phyloP scores from a whole-genome alignment of 2,888 invertebrate species.

The Dendrolimus pini region DNA sequence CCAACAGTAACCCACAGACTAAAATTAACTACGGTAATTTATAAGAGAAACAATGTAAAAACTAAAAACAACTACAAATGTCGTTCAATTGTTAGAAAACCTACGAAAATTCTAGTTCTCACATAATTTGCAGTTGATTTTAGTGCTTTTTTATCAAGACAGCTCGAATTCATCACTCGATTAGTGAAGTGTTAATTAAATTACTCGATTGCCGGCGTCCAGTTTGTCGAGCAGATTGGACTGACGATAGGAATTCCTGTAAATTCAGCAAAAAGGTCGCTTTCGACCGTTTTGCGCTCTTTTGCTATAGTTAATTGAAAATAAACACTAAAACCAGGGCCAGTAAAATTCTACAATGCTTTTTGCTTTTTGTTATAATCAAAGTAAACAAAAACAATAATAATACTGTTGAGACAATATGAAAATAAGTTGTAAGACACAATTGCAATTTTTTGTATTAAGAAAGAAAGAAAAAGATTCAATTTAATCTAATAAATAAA shows the following conservation, averaged over 20 bases:
- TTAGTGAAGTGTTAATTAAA: constrained; percentile 67
- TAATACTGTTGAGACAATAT: no score
- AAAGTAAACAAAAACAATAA: constrained; percentile 4
- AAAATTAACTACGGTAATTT: no score
- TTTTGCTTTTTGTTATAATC: constrained; percentile 2
- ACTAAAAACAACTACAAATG: no score
- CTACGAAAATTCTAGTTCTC: not conserved
- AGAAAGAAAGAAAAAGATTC: no score
- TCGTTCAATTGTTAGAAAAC: no score
- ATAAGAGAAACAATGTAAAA: no score
- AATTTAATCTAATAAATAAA: no score
- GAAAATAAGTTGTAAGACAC: no score
- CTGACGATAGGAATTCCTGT: constrained; percentile 38
- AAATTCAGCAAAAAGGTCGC: constrained; percentile 36
- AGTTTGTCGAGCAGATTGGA: constrained; percentile 60
- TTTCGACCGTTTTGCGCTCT: constrained; percentile 16
- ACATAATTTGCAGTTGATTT: no score
- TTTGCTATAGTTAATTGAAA: constrained; percentile 34
- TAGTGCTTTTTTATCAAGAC: not conserved
- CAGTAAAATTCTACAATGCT: constrained; percentile 9
- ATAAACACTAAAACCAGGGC: constrained; percentile 27
- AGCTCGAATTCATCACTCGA: constrained; percentile 46
- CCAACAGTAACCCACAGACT: no score
- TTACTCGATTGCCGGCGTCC: constrained; percentile 61
- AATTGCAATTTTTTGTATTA: no score